These are phyloP conservation scores for Pheosia tremula DNA, from an alignment of 2,888 invertebrate species.

Conservation along the genomic window DNA sequence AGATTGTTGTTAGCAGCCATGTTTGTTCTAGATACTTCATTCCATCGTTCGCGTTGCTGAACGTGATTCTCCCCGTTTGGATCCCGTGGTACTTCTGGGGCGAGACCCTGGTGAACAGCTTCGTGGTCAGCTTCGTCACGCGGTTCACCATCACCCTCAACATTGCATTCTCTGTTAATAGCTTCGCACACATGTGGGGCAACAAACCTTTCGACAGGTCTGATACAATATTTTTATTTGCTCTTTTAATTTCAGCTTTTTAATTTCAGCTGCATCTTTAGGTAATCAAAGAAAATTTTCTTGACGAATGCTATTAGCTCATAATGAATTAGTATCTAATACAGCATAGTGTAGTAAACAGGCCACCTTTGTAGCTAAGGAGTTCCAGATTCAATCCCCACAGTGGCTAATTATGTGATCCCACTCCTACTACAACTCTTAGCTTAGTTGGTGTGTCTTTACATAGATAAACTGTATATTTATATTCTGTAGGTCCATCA, in stretches of 20 bases:
- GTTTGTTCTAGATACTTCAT: slow-evolving; percentile 86
- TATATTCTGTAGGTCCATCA: slow-evolving; percentile 85
- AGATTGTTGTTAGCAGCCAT: background rate
- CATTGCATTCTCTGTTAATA: slow-evolving; percentile 97
- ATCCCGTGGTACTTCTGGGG: slow-evolving; percentile 94
- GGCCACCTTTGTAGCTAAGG: too few relatives aligned
- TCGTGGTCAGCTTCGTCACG: slow-evolving; percentile 92
- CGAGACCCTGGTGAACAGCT: slow-evolving; percentile 90
- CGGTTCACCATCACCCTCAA: slow-evolving; percentile 94
- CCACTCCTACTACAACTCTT: too few relatives aligned
- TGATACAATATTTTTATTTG: too few relatives aligned
- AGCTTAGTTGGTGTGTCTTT: background rate
- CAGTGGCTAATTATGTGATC: too few relatives aligned
- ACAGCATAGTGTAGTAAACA: too few relatives aligned
- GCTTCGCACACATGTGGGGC: slow-evolving; percentile 97
- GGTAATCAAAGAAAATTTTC: too few relatives aligned
- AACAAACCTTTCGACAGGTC: slow-evolving; percentile 95
- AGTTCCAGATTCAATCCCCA: too few relatives aligned
- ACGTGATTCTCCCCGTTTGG: slow-evolving; percentile 87
- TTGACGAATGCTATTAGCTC: too few relatives aligned
- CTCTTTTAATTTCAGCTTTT: too few relatives aligned
- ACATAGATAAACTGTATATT: background rate
- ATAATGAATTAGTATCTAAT: too few relatives aligned
- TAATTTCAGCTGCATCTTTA: too few relatives aligned
- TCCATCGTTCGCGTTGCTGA: slow-evolving; percentile 88